Evolutionary conservation across 2,797 vertebrate genomes (phyloP).

Genomic region (Galago senegalensis): DNA sequence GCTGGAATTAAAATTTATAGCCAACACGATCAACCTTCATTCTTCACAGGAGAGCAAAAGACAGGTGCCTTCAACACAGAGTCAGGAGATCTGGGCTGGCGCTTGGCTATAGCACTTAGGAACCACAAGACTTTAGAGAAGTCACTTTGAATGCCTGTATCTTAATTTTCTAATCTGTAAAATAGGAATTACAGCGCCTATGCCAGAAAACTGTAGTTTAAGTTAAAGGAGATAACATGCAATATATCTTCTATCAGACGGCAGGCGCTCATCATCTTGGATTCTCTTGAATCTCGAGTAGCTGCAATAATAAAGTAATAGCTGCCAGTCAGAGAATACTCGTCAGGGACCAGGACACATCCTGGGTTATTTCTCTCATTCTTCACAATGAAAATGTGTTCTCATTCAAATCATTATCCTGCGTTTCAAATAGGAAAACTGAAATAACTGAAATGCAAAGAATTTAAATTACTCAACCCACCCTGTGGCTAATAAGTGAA

Average conservation of each 20-base stretch:
- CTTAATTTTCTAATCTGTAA: neutral
- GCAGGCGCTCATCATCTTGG: neutral
- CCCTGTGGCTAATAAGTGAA: neutral
- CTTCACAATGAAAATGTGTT: neutral
- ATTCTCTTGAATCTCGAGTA: neutral
- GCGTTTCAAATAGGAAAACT: neutral
- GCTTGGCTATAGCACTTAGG: neutral
- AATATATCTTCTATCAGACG: neutral
- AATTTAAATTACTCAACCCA: neutral
- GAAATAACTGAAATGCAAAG: neutral
- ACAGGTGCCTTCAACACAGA: neutral
- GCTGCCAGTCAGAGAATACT: neutral
- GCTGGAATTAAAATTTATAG: neutral
- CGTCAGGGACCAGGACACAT: neutral
- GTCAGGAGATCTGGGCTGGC: neutral
- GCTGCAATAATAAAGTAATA: neutral
- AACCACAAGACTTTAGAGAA: neutral
- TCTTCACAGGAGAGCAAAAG: neutral
- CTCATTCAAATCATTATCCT: slow-evolving; percentile 33
- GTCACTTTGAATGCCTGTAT: neutral
- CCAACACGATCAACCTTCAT: neutral
- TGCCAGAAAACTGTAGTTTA: neutral
- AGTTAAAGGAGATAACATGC: neutral
- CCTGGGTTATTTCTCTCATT: slow-evolving; percentile 25
- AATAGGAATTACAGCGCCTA: neutral